phyloP scores from a whole-genome alignment of 2,888 invertebrate species.

The Luffia ferchaultella region DNA sequence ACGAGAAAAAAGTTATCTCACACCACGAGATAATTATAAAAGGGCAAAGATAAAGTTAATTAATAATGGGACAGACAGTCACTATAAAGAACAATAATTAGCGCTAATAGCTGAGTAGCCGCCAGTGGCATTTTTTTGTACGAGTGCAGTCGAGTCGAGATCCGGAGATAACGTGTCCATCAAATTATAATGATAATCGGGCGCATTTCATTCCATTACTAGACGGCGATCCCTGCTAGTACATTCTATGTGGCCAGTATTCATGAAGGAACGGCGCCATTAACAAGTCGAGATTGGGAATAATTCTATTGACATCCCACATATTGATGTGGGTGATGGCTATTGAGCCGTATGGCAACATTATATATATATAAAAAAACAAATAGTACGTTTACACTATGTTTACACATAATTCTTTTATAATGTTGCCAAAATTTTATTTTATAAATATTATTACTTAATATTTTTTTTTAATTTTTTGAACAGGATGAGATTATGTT shows the following conservation, averaged over 20 bases:
- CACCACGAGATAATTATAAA: background rate
- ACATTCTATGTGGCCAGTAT: background rate
- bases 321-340: too few species aligned
- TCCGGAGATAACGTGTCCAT: conserved; percentile 1
- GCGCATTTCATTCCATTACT: background rate
- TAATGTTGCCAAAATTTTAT: too few species aligned
- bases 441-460: too few species aligned
- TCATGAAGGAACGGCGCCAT: too few species aligned
- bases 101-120: conserved; percentile 27
- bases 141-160: conserved; percentile 1
- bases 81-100: conserved; percentile 28
- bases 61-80: background rate
- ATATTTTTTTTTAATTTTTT: too few species aligned
- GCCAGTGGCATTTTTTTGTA: conserved; percentile 27
- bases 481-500: too few species aligned
- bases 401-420: too few species aligned
- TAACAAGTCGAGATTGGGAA: too few species aligned
- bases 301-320: too few species aligned
- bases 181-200: conserved; percentile 1
- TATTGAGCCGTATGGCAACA: too few species aligned
- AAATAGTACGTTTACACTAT: too few species aligned
- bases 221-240: conserved; percentile 14
- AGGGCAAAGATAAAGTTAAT: background rate
- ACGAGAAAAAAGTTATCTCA: background rate
- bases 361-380: too few species aligned